These are phyloP conservation scores for Crypturellus tataupa DNA, from an alignment of 2,797 vertebrate genomes.

Conservation along the genomic window DNA sequence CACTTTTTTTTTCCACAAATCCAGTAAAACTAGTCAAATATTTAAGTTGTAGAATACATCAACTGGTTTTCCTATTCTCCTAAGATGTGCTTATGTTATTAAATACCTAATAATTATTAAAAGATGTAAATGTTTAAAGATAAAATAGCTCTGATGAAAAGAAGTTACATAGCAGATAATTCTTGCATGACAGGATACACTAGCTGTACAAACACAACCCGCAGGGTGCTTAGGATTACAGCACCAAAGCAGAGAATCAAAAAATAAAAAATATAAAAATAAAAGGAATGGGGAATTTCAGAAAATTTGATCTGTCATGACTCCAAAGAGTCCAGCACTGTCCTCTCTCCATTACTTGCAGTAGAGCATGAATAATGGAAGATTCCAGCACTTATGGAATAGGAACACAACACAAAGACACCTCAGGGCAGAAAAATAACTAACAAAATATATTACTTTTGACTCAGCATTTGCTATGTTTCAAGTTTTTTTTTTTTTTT, in stretches of 20 bases:
- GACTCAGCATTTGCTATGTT: neutral
- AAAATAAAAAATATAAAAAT: neutral
- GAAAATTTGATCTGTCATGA: neutral
- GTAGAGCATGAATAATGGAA: neutral
- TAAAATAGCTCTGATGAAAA: constrained; percentile 12
- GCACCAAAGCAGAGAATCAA: neutral
- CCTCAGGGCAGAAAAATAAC: neutral
- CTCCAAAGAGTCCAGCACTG: neutral
- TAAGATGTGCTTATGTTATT: neutral
- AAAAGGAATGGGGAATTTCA: neutral
- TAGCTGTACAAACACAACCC: constrained; percentile 5
- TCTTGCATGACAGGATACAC: neutral
- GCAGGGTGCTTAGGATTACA: neutral
- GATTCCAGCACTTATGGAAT: neutral
- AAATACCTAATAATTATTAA: neutral
- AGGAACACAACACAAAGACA: neutral
- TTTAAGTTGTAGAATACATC: neutral
- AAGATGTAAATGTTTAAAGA: neutral
- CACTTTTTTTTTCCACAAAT: neutral
- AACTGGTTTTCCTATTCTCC: neutral
- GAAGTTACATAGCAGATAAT: neutral
- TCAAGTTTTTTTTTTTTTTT: neutral
- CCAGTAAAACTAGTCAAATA: neutral
- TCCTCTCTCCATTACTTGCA: neutral
- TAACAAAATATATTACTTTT: neutral